phyloP scores from a whole-genome alignment of 2,113 vertebrate genomes.

The Zingel zingel region DNA sequence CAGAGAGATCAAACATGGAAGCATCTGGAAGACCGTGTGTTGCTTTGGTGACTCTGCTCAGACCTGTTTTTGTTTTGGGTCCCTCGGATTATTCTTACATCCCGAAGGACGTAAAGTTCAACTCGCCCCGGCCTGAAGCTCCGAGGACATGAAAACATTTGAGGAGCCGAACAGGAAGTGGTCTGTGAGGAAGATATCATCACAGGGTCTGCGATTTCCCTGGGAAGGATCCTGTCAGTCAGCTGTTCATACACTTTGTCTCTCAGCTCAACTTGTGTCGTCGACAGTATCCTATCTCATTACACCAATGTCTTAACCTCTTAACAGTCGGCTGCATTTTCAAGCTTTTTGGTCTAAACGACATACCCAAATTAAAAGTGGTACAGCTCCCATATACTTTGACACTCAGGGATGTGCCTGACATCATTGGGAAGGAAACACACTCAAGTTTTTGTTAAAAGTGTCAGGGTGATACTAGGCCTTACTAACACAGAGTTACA shows the following conservation, averaged over 20 bases:
- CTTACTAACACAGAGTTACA: no score
- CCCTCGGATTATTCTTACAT: slow-evolving; percentile 50
- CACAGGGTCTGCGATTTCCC: slow-evolving; percentile 62
- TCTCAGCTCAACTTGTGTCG: slow-evolving; percentile 48
- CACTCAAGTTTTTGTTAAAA: no score
- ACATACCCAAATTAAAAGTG: no score
- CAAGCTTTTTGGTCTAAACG: no score
- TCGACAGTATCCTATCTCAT: background rate
- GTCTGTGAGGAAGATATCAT: slow-evolving; percentile 62
- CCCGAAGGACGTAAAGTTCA: slow-evolving; percentile 48
- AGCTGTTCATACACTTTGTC: slow-evolving; percentile 75
- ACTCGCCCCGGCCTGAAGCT: slow-evolving; percentile 10
- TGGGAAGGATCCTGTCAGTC: slow-evolving; percentile 76
- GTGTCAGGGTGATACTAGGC: no score
- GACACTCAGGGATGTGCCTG: no score
- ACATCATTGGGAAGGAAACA: no score
- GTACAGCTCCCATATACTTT: no score
- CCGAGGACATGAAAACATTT: slow-evolving; percentile 58
- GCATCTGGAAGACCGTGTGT: slow-evolving; percentile 22
- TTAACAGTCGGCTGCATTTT: no score
- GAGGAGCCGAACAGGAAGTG: slow-evolving; percentile 77
- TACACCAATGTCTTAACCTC: background rate
- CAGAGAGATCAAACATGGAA: slow-evolving; percentile 64
- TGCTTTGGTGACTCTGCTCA: slow-evolving; percentile 25
- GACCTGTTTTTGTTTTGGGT: slow-evolving; percentile 69